Percentiles rank a stretch among this genome's conserved stretches.
Evolutionary conservation across 2,888 invertebrate genomes (phyloP).

Genomic region (Dolichopus griseipennis): DNA sequence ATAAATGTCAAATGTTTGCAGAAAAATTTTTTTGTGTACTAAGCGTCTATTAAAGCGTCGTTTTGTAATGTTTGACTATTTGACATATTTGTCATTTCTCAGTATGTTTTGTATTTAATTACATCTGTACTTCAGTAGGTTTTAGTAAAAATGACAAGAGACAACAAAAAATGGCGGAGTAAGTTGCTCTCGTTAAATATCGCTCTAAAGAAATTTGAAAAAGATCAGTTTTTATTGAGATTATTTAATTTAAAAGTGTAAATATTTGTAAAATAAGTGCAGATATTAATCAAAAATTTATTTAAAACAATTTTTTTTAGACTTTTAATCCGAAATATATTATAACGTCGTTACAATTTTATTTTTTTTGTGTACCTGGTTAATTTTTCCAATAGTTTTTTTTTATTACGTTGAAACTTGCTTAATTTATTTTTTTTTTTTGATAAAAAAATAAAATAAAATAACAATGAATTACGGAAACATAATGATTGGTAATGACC

Average conservation of each 20-base stretch:
- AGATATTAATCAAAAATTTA: not conserved
- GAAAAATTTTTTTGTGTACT: no score
- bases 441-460: slow-evolving; percentile 5
- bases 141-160: not conserved
- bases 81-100: no score
- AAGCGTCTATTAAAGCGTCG: no score
- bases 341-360: not conserved
- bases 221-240: not conserved
- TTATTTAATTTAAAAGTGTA: not conserved
- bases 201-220: not conserved
- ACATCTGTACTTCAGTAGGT: no score
- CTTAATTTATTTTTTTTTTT: not conserved
- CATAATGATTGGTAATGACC: slow-evolving; percentile 88
- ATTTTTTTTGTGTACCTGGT: not conserved
- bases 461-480: slow-evolving; percentile 43
- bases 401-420: not conserved
- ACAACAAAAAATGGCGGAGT: slow-evolving; percentile 2
- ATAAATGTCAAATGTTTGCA: no score
- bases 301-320: no score
- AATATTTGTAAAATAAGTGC: not conserved
- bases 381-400: not conserved
- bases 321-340: not conserved
- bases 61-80: no score
- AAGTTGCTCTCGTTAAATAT: not conserved
- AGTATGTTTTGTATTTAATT: no score